Base-by-base conservation (phyloP, 2,797 vertebrate genomes). In the Scarus forsteni region DNA sequence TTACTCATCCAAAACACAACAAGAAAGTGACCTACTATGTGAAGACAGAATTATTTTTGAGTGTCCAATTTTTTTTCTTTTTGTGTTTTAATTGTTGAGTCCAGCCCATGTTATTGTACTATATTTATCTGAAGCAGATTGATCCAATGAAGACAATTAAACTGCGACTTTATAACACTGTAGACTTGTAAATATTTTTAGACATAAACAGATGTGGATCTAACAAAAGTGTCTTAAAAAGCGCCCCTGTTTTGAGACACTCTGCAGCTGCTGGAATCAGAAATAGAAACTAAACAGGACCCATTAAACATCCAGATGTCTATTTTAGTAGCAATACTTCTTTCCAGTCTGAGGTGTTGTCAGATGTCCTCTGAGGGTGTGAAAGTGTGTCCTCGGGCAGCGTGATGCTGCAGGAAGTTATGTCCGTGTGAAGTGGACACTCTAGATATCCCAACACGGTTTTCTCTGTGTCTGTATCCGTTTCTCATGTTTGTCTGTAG, bases 351-450 rank as follows among this genome's bases (percentile, higher is more conserved):
- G 60, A 75, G 73, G 79, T 79, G 85, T 83, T 86, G 85, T 85
- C 84, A 87, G 83, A 81, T 70, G 82, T 86, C 81, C 77, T 82
- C 76, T 82, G 49, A 79, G 85, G 52, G 80, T 84, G 88, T 89
- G 80, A 88, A 86, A 81, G 60, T 61, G 54, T 77, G 72, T 82
- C 83, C 86, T 76, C 63, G 45, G 82, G 80, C 82, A 70, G 61
- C 70, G 46, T 79, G 84, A 83, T 74, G 75, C 70, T 79, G 74
- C 70, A 77, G 74, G 69, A 82, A 59, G 67, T 56, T 72, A 66
- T 62, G 42, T 61, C 27, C 51, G 56, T 36, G 50, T 14, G 50
- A 55, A 60, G 65, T 59, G 61, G 49, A 64, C 61, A 69, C 44
- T 80, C 69, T 73, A 64, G 49, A 64, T 72, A 46, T 77, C 60